Percentiles rank a stretch among this genome's conserved stretches.
phyloP scores from a whole-genome alignment of 2,113 vertebrate genomes.

The Apaloderma vittatum region DNA sequence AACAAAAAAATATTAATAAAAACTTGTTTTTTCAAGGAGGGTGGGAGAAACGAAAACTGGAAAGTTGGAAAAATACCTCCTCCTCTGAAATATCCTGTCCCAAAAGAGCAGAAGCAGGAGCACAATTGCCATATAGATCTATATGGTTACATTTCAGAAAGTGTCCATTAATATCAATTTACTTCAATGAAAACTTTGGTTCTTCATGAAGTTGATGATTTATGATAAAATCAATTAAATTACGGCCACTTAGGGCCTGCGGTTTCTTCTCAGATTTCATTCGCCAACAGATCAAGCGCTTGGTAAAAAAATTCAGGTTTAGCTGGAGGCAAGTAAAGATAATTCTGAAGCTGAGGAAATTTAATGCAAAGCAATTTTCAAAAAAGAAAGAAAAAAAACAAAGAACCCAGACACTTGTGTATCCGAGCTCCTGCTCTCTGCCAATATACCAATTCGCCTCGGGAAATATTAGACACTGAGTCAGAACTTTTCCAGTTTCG shows the following conservation, averaged over 20 bases:
- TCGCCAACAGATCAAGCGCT: conserved; percentile 78
- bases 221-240: conserved; percentile 95
- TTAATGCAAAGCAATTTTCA: conserved; percentile 83
- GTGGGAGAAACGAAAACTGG: not conserved
- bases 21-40: not conserved
- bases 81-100: not conserved
- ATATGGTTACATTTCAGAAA: conserved; percentile 70
- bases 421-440: conserved; percentile 2
- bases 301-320: conserved; percentile 80
- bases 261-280: conserved; percentile 85
- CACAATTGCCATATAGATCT: not conserved
- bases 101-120: not conserved
- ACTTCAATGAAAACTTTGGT: conserved; percentile 84
- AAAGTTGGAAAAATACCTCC: not conserved
- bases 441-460: conserved; percentile 57
- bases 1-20: not conserved
- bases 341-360: conserved; percentile 80
- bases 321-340: conserved; percentile 83
- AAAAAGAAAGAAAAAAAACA: not conserved
- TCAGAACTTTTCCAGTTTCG: conserved; percentile 44
- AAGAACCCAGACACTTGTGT: not conserved
- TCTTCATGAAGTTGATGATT: conserved; percentile 92
- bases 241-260: conserved; percentile 83
- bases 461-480: conserved; percentile 69
- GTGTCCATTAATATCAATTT: conserved; percentile 87